Base-by-base conservation (phyloP, 2,113 vertebrate genomes). In the Prinia subflava region DNA sequence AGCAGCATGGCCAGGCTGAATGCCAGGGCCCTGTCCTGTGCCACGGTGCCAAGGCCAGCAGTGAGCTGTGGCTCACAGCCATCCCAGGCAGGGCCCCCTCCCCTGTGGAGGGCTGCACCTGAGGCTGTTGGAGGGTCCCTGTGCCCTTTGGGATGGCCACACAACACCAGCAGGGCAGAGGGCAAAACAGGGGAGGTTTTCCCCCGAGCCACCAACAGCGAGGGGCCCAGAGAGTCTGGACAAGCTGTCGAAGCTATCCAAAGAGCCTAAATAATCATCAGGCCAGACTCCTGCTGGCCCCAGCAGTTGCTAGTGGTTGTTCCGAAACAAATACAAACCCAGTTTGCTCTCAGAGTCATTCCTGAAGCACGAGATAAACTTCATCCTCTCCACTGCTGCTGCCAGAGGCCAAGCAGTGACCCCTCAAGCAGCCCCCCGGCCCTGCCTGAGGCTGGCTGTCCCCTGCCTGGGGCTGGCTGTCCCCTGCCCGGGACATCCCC, bases 281-380 rank as follows among this genome's bases (percentile, higher is more conserved):
- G 79, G 60, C 60, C 23, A 3, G 52, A 76, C 41, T 46, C 53
- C 79, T n/a, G 57, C 70, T 6, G 79, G 67, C 57, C 83, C 12
- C 65, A 63, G 87, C 92, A 90, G 92, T 79, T 94, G 92, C 89
- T 35, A 88, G 67, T 59, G 86, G 62, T 5, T 79, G 65, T 86
- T 69, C 80, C 0, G 87, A 69, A 96, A 89, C 90, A 95, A 95
- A 95, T 6, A 86, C 57, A 78, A 63, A 22, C 47, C 65, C 35
- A 7, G 5, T 50, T 55, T 0, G 0, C 71, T 37, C 62, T 50
- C 44, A 20, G 3, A 78, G 56, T 73, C 79, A 46, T 21, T 56
- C 57, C 7, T 13, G 47, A 73, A 16, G 87, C 75, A 91, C 12
- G 6, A 94, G 76, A 71, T 22, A 33, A 89, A 64, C 49, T 80